phyloP scores from a whole-genome alignment of 2,797 vertebrate species.

The Acanthopagrus latus region DNA sequence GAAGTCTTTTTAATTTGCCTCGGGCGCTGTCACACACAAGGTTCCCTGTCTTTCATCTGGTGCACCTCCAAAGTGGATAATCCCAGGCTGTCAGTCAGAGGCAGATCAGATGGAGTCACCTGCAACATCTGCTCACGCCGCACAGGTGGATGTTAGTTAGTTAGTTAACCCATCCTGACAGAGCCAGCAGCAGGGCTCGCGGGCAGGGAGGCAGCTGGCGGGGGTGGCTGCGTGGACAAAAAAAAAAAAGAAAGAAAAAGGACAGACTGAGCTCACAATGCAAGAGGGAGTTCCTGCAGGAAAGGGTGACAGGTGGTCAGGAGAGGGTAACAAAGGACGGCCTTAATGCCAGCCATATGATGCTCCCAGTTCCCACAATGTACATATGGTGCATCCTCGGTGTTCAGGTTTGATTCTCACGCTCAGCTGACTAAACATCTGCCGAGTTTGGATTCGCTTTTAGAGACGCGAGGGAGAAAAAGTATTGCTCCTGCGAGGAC shows the following conservation, averaged over 20 bases:
- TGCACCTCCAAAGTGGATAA: not conserved
- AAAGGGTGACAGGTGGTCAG: conserved; percentile 85
- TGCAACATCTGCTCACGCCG: conserved; percentile 39
- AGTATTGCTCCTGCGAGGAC: conserved; percentile 3
- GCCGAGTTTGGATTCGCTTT: conserved; percentile 52
- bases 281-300: conserved; percentile 83
- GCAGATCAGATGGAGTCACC: conserved; percentile 7
- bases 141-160: conserved; percentile 67
- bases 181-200: conserved; percentile 74
- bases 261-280: conserved; percentile 77
- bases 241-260: conserved; percentile 69
- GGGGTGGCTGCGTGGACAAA: conserved; percentile 66
- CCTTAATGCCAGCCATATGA: conserved; percentile 80
- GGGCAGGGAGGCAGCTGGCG: conserved; percentile 82
- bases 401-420: conserved; percentile 74
- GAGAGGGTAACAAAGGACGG: conserved; percentile 81
- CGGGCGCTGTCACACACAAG: conserved; percentile 27
- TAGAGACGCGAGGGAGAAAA: conserved; percentile 31
- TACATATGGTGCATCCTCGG: conserved; percentile 69
- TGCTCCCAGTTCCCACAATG: conserved; percentile 76
- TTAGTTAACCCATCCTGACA: conserved; percentile 40
- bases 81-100: conserved; percentile 7
- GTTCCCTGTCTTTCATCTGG: conserved; percentile 3
- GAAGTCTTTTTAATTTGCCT: conserved; percentile 65
- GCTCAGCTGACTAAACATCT: conserved; percentile 79